Evolutionary conservation across 37 sponge, comb jelly and placozoan species (phyloP).

Genomic region (Beroe forskalii): DNA sequence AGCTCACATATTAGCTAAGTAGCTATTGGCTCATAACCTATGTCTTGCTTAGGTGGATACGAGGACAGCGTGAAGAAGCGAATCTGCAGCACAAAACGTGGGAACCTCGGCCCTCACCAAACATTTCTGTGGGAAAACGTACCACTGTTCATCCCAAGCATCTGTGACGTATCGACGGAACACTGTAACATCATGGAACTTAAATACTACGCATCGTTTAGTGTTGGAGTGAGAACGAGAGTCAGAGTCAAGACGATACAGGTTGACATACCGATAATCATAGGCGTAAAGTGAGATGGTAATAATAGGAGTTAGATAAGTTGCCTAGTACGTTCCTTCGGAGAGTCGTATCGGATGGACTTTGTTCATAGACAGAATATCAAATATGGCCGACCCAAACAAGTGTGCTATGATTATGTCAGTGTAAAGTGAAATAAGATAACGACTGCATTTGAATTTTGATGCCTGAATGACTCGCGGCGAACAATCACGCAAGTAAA

Average conservation of each 20-base stretch:
- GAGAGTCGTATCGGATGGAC: no score
- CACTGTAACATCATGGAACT: slow-evolving; percentile 51
- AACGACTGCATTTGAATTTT: no score
- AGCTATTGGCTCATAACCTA: no score
- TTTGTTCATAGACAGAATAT: no score
- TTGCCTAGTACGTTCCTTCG: no score
- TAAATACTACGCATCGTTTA: background rate
- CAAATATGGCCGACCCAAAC: no score
- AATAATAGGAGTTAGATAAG: no score
- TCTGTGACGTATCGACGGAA: slow-evolving; percentile 32
- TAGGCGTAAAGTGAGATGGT: slow-evolving; percentile 30
- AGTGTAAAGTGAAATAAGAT: no score
- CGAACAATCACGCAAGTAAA: no score
- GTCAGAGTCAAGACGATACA: background rate
- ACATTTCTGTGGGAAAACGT: slow-evolving; percentile 24
- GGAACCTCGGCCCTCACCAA: background rate
- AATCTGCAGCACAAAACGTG: slow-evolving; percentile 55
- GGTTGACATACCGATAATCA: slow-evolving; percentile 23
- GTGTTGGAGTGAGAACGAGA: background rate
- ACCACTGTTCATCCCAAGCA: background rate
- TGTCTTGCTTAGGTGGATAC: slow-evolving; percentile 26
- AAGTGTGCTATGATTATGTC: no score
- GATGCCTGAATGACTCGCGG: no score
- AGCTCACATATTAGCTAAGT: no score
- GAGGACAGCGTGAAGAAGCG: background rate